A percentile compares a stretch with the other conserved stretches of the same genome.
Evolutionary conservation across 2,888 invertebrate genomes (phyloP).

Genomic region (Drosophila lutescens): DNA sequence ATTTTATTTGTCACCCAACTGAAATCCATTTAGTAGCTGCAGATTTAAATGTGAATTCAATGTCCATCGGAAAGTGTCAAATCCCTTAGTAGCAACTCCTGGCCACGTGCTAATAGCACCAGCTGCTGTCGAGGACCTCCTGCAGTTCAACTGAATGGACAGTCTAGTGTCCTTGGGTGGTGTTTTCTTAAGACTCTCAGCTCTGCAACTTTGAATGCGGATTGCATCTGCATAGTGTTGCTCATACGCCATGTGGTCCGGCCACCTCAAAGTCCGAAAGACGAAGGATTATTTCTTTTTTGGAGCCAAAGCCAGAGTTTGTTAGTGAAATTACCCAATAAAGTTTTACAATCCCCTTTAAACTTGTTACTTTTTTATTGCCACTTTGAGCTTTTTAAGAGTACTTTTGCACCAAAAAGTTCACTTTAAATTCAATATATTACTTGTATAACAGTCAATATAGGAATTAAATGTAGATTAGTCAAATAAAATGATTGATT

Average conservation of each 20-base stretch:
- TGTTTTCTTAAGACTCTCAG: conserved; percentile 35
- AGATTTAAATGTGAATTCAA: conserved; percentile 41
- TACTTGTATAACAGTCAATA: background rate
- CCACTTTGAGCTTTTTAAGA: background rate
- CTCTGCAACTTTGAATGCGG: conserved; percentile 46
- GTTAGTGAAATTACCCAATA: conserved; percentile 14
- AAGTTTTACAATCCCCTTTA: conserved; percentile 15
- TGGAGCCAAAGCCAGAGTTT: conserved; percentile 35
- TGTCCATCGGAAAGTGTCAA: conserved; percentile 32
- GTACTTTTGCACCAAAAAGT: background rate
- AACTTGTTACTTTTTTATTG: conserved; percentile 14
- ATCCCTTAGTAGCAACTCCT: conserved; percentile 32
- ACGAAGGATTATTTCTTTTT: conserved; percentile 67
- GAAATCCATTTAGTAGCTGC: conserved; percentile 22
- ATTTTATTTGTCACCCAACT: conserved; percentile 29
- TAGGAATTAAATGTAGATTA: no score
- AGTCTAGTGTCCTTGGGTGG: conserved; percentile 37
- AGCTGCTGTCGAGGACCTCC: conserved; percentile 36
- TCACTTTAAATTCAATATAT: background rate
- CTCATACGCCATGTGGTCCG: conserved; percentile 48
- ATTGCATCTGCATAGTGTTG: conserved; percentile 57
- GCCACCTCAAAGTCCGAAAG: conserved; percentile 31
- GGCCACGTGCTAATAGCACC: conserved; percentile 40
- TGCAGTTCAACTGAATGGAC: conserved; percentile 36
- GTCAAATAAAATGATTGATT: no score